These are phyloP conservation scores for Tethea ocularis DNA, from an alignment of 2,888 invertebrate genomes.

Conservation along the genomic window DNA sequence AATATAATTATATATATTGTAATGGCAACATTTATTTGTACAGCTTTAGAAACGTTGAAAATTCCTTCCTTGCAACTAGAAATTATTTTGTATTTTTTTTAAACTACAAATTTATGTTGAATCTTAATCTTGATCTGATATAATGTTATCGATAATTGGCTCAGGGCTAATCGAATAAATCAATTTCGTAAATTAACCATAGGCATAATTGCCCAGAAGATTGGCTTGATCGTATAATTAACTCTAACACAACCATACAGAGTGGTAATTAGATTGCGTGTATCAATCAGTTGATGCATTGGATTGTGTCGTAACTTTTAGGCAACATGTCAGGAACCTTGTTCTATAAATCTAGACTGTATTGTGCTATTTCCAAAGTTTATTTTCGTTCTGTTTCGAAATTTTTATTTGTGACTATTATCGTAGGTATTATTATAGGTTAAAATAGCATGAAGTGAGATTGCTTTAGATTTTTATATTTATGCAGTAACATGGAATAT, in stretches of 20 bases:
- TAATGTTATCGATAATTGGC: constrained; percentile 16
- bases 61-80: background rate
- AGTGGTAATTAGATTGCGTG: constrained; percentile 11
- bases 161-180: constrained; percentile 30
- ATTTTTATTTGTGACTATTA: background rate
- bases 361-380: background rate
- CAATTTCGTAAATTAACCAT: constrained; percentile 28
- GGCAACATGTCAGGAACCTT: constrained; percentile 25
- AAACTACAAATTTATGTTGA: background rate
- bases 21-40: background rate
- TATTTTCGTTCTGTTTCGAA: background rate
- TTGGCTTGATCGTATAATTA: constrained; percentile 5
- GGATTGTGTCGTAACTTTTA: constrained; percentile 15
- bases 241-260: constrained; percentile 12
- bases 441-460: too few species aligned
- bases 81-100: background rate
- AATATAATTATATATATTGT: background rate
- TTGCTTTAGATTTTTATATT: too few species aligned
- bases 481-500: too few species aligned
- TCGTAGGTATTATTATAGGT: too few species aligned
- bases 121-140: constrained; percentile 15
- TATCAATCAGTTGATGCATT: constrained; percentile 8
- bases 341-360: constrained; percentile 13
- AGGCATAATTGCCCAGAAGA: constrained; percentile 18
- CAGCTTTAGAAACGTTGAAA: background rate